Percentiles rank a stretch among this genome's conserved stretches.
These are phyloP conservation scores for Palythoa caribaeorum DNA, from an alignment of 92 coral and sea anemone species.

Conservation along the genomic window DNA sequence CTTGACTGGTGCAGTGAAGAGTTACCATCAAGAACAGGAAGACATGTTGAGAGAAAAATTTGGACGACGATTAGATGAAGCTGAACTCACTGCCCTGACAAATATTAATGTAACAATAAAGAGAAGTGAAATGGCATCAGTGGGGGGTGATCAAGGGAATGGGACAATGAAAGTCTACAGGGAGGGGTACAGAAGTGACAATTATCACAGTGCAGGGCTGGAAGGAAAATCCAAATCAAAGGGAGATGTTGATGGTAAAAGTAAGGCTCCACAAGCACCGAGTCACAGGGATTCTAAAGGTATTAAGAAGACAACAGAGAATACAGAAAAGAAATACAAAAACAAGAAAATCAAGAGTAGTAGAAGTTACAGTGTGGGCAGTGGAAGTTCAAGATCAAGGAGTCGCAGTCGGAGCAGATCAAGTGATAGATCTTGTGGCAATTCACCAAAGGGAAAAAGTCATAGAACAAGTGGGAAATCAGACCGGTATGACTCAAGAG, in stretches of 20 bases:
- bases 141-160: background rate
- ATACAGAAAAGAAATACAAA: constrained; percentile 19
- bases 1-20: background rate
- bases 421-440: constrained; percentile 23
- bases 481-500: background rate
- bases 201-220: background rate
- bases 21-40: constrained; percentile 31
- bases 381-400: constrained; percentile 71
- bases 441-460: constrained; percentile 9
- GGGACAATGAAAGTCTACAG: background rate
- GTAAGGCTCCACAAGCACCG: background rate
- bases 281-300: constrained; percentile 16
- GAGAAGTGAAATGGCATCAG: constrained; percentile 17
- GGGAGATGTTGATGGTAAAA: background rate
- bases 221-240: background rate
- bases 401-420: constrained; percentile 70
- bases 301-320: background rate
- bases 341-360: constrained; percentile 22
- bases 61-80: constrained; percentile 34
- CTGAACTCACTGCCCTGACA: constrained; percentile 40
- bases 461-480: background rate
- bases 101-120: constrained; percentile 40
- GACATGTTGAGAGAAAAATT: constrained; percentile 36
- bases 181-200: background rate
- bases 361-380: constrained; percentile 69